Conservation (phyloP, 92 coral and sea anemone species). For the Siderastrea radians region DNA sequence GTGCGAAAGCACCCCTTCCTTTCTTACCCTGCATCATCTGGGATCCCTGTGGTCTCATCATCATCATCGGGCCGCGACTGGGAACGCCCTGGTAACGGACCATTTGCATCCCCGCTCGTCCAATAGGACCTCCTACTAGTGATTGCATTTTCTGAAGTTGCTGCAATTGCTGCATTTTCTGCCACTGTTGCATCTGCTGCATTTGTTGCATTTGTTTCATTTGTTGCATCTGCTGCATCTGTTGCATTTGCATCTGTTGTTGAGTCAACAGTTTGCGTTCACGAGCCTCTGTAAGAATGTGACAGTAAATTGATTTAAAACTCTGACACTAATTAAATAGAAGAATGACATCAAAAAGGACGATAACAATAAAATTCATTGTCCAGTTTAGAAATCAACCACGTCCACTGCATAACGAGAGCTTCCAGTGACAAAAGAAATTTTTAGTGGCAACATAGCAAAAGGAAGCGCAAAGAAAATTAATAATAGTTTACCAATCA, state of each 20-base stretch:
- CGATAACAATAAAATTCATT: neutral
- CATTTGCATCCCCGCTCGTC: constrained; percentile 51
- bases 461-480: too few species aligned
- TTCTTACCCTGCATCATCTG: constrained; percentile 42
- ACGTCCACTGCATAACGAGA: too few species aligned
- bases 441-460: too few species aligned
- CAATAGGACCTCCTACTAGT: constrained; percentile 49
- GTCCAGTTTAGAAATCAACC: too few species aligned
- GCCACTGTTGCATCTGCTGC: constrained; percentile 43
- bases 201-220: constrained; percentile 63
- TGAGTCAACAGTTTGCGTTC: constrained; percentile 53
- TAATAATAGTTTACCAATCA: too few species aligned
- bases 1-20: neutral
- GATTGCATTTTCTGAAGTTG: constrained; percentile 51
- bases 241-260: constrained; percentile 47
- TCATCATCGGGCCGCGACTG: constrained; percentile 29
- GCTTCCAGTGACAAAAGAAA: too few species aligned
- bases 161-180: constrained; percentile 30
- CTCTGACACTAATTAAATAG: neutral
- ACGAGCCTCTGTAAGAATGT: constrained; percentile 55
- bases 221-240: constrained; percentile 64
- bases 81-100: constrained; percentile 48
- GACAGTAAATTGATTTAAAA: neutral
- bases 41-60: constrained; percentile 41
- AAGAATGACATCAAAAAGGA: neutral